phyloP scores from a whole-genome alignment of 2,113 vertebrate species.

The Odocoileus hemionus region DNA sequence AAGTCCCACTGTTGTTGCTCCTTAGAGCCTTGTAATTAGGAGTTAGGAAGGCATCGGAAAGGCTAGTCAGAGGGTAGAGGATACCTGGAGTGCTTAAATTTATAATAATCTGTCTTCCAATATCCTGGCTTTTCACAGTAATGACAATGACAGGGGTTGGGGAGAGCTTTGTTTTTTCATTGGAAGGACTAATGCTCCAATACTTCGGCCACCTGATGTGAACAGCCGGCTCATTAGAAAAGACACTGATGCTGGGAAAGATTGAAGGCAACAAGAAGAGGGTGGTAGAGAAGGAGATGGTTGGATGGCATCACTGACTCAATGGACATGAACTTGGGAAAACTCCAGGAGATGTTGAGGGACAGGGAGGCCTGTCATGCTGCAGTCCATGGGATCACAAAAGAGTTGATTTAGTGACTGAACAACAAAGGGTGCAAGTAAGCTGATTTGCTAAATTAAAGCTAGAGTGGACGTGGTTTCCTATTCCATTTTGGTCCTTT shows the following conservation, averaged over 20 bases:
- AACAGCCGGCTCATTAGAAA: neutral
- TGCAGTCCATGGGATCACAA: neutral
- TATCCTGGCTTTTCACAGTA: neutral
- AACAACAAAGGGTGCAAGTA: neutral
- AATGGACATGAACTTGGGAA: neutral
- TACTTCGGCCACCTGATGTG: neutral
- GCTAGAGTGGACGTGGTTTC: neutral
- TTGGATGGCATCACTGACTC: neutral
- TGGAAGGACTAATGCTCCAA: neutral
- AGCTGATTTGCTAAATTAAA: neutral
- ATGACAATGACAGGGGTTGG: neutral
- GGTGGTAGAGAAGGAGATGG: neutral
- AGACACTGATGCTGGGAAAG: neutral
- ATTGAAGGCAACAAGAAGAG: neutral
- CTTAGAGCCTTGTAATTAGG: neutral
- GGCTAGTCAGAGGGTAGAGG: neutral
- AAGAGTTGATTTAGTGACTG: neutral
- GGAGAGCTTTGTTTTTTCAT: neutral
- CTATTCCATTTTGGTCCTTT: neutral
- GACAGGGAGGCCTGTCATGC: fast-evolving
- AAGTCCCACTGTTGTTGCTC: neutral
- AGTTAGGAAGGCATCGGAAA: neutral
- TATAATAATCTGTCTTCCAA: neutral
- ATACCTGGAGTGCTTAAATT: neutral
- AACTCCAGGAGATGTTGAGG: neutral